A percentile compares a stretch with the other conserved stretches of the same genome.
Evolutionary conservation across 2,113 vertebrate species (phyloP).

Genomic region (Vulpes ferrilata): DNA sequence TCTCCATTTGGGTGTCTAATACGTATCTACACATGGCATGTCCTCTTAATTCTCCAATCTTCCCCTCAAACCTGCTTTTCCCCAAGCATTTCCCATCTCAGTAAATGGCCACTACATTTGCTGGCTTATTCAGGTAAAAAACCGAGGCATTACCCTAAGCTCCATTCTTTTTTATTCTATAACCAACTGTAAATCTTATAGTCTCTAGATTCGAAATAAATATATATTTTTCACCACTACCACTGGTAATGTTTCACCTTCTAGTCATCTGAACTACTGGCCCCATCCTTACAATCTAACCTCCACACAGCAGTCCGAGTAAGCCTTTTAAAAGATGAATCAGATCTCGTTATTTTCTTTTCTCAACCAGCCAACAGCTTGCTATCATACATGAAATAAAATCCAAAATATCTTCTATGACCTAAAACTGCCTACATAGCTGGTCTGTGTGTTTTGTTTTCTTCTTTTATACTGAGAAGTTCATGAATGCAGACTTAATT

Average conservation of each 20-base stretch:
- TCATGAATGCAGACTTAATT: neutral
- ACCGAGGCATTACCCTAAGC: neutral
- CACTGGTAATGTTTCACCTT: neutral
- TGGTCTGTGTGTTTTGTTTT: neutral
- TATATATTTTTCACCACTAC: neutral
- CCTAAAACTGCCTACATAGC: neutral
- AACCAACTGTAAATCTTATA: neutral
- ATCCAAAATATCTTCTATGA: slow-evolving; percentile 33
- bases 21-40: neutral
- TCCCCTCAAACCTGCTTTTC: neutral
- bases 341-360: slow-evolving; percentile 14
- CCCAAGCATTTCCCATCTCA: neutral
- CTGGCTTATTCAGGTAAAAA: neutral
- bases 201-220: neutral
- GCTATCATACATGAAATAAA: slow-evolving; percentile 4
- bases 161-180: neutral
- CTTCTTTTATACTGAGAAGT: neutral
- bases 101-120: neutral
- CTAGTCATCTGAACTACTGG: neutral
- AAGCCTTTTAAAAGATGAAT: slow-evolving; percentile 18
- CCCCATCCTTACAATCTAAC: neutral
- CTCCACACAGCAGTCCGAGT: neutral
- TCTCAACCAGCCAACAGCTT: neutral
- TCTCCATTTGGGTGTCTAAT: neutral
- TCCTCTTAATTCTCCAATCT: neutral